Base-by-base conservation (phyloP, 2,797 vertebrate species). In the Spinus olivaceus region DNA sequence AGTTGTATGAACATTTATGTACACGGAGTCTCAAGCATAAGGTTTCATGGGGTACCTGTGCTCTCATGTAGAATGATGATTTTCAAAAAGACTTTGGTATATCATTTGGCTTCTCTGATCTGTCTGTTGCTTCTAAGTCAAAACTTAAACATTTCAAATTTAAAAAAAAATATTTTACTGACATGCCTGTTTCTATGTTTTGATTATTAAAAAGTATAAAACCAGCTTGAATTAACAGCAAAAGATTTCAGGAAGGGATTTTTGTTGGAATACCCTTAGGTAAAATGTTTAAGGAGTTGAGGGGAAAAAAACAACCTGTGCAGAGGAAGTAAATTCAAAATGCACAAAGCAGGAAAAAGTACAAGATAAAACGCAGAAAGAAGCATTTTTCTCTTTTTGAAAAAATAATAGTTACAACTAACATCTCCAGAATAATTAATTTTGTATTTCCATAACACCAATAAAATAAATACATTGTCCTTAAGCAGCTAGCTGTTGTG, bases 21-120 rank as follows among this genome's bases (percentile, higher is more conserved):
- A 57, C 28, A 41, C 2, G 8, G 19, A 70, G 19, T 53, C 41
- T 77, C 65, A 67, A 84, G 35, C 6, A 33, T 18, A 17, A 71
- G 11, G 11, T 46, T 54, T 39, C 56, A 80, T 4, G 8, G 14
- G 10, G 8, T 51, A 67, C 7, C 17, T 28, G 8, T 22, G 42
- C 12, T 30, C 27, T 64, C 35, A 41, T 0, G 1, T 4, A 74
- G 32, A 77, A 35, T 0, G 41, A 16, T 1, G 14, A 66, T 12
- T 37, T 73, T 49, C 49, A 64, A 71, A 66, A 20, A 4, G 6
- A 7, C 21, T 70, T 46, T 70, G 6, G n/a, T 18, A 46, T 14
- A 15, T 5, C 28, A 61, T 74, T 81, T 66, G 71, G 28, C 42
- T 74, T 88, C 44, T 67, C 41, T 63, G 23, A 60, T 50, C 12